Base-by-base conservation (phyloP, 2,113 vertebrate genomes). In the Aspidoscelis tigris region DNA sequence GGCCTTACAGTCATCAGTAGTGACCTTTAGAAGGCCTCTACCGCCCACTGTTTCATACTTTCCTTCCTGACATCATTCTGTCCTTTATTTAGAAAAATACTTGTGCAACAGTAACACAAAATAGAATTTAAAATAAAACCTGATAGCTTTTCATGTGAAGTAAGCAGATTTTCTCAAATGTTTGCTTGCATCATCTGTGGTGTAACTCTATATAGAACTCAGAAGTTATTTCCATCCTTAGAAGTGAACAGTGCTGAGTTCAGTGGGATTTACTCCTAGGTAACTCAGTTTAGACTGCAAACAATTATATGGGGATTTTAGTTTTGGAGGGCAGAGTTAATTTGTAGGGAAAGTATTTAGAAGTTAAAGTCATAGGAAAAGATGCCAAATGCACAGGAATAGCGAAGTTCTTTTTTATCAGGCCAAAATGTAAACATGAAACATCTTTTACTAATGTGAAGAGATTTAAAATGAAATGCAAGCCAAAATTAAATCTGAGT, bases 311-410 rank as follows among this genome's bases (percentile, higher is more conserved):
- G 58, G 43, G 11, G 43, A 11, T 64, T 84, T 76, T 44, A 53
- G 47, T 41, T 73, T 83, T n/a, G 65, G 22, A 22, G 7, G 33
- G 33, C n/a, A 76, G 43, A 68, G 55, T 69, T 53, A 10, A 7
- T 3, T 70, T 75, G 74, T 55, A 58, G 50, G 9, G 21, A 70
- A 47, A 41, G 18, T 61, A 61, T 61, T 61, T 61, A 18, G 58
- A 61, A 61, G 58, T 61, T 61, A 61, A 61, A 61, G 20, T 58
- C 50, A 24, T 70, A 58, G 68, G 26, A 78, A 69, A 18, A 24
- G 21, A 92, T 90, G 89, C 86, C 86, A 93, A 78, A 91, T 88
- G 84, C 92, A 88, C 93, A 90, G 88, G 41, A 92, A 78, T 89
- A 91, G 84, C 1, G 20, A 90, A 87, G 88, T 68, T 47, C 84